phyloP scores from a whole-genome alignment of 2,888 invertebrate genomes.

The Eupithecia vulgata region DNA sequence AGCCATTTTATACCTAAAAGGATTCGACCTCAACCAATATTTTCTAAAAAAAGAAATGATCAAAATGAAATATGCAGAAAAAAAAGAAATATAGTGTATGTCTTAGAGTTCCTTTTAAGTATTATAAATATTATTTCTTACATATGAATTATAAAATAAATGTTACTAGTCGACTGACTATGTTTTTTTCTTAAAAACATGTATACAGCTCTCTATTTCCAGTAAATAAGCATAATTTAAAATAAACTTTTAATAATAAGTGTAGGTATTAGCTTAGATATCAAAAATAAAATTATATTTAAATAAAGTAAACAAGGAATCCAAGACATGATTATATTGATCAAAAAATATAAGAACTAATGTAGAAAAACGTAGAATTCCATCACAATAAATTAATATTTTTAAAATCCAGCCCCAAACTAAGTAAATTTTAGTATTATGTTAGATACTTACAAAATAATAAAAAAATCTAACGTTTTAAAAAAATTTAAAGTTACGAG shows the following conservation, averaged over 20 bases:
- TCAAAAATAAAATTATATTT: neutral
- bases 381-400: neutral
- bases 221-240: constrained; percentile 23
- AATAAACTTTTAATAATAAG: constrained; percentile 7
- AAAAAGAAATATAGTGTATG: neutral
- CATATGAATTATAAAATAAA: neutral
- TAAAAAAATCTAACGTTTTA: too few relatives aligned
- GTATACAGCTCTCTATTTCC: constrained; percentile 42
- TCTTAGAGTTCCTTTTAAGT: neutral
- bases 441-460: too few relatives aligned
- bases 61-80: neutral
- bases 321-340: neutral
- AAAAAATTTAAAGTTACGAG: neutral
- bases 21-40: neutral
- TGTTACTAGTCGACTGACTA: constrained; percentile 20
- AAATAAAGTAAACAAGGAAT: neutral
- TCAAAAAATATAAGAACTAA: neutral
- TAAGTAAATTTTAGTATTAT: too few relatives aligned
- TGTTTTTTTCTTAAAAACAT: constrained; percentile 43
- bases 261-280: neutral
- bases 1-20: neutral
- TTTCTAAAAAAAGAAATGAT: neutral
- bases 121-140: neutral
- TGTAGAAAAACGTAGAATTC: neutral
- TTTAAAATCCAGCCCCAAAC: neutral